Conservation (phyloP, 2,797 vertebrate genomes). For the Sarcoramphus papa region DNA sequence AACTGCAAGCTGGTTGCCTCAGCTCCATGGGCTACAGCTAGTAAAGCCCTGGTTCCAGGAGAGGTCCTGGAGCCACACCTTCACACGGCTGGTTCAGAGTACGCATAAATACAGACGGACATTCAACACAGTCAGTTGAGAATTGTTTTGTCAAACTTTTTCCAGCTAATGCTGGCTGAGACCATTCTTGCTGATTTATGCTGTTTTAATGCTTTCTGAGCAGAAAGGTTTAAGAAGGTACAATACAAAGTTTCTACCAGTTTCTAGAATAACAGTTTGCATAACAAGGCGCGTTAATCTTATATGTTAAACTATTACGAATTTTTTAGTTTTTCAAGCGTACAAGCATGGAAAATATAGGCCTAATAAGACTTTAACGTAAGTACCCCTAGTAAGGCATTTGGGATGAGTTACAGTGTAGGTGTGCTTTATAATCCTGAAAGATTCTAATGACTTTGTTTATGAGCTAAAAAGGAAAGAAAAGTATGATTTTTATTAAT, state of each 20-base stretch:
- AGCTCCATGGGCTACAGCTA: not conserved
- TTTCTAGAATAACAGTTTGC: not conserved
- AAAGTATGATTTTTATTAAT: not conserved
- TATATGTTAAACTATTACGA: not conserved
- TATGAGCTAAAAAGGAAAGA: not conserved
- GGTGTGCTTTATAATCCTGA: not conserved
- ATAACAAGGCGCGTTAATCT: not conserved
- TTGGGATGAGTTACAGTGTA: not conserved
- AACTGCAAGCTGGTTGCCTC: not conserved
- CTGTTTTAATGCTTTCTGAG: not conserved
- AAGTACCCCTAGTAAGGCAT: not conserved
- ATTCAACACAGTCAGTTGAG: not conserved
- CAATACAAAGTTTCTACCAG: not conserved
- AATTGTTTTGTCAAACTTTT: not conserved
- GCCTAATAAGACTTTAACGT: not conserved
- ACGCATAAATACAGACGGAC: accelerated
- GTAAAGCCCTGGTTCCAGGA: not conserved
- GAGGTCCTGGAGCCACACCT: not conserved
- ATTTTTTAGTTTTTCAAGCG: not conserved
- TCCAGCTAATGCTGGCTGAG: not conserved
- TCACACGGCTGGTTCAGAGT: not conserved
- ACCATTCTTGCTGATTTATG: not conserved
- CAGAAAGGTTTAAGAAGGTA: not conserved
- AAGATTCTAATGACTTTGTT: not conserved
- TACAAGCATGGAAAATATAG: not conserved